Evolutionary conservation across 2,797 vertebrate genomes (phyloP).

Genomic region (Allobates femoralis): DNA sequence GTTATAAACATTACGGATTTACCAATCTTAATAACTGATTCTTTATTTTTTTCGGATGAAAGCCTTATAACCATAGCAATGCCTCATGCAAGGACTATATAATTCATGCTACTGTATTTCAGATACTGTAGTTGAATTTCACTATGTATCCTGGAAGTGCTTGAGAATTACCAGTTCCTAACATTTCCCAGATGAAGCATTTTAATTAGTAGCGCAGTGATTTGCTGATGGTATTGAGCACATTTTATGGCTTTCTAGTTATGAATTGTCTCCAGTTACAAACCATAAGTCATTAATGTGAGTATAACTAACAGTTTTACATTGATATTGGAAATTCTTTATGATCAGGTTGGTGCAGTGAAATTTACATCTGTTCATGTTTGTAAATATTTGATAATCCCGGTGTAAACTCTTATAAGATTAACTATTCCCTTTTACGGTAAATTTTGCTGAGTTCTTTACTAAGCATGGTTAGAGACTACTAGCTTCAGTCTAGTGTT

Average conservation of each 20-base stretch:
- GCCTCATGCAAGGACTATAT: too few relatives aligned
- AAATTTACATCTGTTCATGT: background rate
- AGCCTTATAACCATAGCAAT: too few relatives aligned
- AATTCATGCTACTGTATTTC: background rate
- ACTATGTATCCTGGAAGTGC: background rate
- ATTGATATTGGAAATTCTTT: background rate
- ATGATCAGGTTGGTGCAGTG: background rate
- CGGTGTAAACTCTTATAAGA: too few relatives aligned
- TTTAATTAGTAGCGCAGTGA: slow-evolving; percentile 23
- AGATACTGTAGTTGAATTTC: background rate
- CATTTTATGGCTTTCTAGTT: background rate
- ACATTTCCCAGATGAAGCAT: slow-evolving; percentile 20
- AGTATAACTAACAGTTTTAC: slow-evolving; percentile 7
- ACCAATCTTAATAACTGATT: too few relatives aligned
- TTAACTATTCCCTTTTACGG: too few relatives aligned
- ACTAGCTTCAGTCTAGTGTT: too few relatives aligned
- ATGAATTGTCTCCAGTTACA: background rate
- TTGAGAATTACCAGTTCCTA: background rate
- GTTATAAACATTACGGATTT: too few relatives aligned
- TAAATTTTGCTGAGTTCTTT: too few relatives aligned
- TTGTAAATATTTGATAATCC: background rate
- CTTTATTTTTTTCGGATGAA: too few relatives aligned
- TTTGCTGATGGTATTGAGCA: slow-evolving; percentile 3
- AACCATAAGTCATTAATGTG: background rate
- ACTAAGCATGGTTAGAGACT: too few relatives aligned